These are phyloP conservation scores for Pollenia amentaria DNA, from an alignment of 2,888 invertebrate genomes.

Conservation along the genomic window DNA sequence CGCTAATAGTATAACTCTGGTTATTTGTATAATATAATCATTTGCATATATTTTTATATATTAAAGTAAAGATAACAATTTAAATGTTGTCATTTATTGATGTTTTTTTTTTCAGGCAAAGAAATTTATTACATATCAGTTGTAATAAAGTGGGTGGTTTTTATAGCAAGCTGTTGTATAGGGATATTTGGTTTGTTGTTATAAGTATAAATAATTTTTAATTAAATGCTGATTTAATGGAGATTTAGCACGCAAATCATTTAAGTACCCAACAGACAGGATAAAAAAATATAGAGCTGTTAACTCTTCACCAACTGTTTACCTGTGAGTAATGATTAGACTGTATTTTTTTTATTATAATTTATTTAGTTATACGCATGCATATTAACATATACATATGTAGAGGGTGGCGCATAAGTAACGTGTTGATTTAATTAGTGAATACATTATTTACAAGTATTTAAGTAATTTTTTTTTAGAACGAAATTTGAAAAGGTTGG, in stretches of 20 bases:
- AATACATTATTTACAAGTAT: too few relatives aligned
- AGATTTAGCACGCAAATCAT: not conserved
- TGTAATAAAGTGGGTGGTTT: not conserved
- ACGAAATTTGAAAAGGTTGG: too few relatives aligned
- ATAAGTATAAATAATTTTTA: not conserved
- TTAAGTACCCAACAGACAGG: too few relatives aligned
- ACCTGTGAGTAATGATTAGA: too few relatives aligned
- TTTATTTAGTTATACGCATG: too few relatives aligned
- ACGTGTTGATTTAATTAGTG: too few relatives aligned
- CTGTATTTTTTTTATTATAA: too few relatives aligned
- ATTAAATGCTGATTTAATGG: not conserved
- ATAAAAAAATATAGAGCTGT: not conserved
- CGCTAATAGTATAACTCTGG: conserved; percentile 15
- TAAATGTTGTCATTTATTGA: conserved; percentile 57
- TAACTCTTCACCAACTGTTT: too few relatives aligned
- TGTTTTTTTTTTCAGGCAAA: not conserved
- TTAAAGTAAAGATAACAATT: conserved; percentile 42
- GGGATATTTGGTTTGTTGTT: not conserved
- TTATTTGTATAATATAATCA: conserved; percentile 57
- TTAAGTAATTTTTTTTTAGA: too few relatives aligned
- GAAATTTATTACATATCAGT: conserved; percentile 40
- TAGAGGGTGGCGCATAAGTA: too few relatives aligned
- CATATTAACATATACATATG: too few relatives aligned
- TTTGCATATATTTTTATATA: conserved; percentile 60
- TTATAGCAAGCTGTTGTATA: not conserved